Base-by-base conservation (phyloP, 2,888 invertebrate species). In the Rhyacophila evoluta region DNA sequence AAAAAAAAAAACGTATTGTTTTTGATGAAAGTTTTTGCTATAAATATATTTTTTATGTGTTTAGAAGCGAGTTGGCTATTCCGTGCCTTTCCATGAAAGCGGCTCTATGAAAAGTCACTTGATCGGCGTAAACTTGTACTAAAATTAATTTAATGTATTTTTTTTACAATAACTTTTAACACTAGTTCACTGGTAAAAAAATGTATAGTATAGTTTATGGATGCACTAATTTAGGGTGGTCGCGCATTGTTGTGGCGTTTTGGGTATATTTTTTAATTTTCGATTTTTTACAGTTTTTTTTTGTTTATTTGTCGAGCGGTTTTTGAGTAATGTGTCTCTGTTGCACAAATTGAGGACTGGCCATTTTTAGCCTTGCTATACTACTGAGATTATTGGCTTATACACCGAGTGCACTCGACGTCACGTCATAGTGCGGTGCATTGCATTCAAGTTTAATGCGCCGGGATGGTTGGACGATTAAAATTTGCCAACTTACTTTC, bases 301-400 rank as follows among this genome's bases (percentile, higher is more conserved):
- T 72, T 33, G 74, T 69, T 72, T 75, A 76, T 74, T 76, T 69
- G 69, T 29, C 79, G 72, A 76, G 15, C 72, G 38, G 37, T 73
- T 73, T 78, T 81, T 76, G 77, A 76, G 28, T 75, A 78, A 79
- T 76, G 78, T 75, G 71, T 81, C 77, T 72, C 74, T 74, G 72
- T 39, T 69, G 73, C 75, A 78, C 81, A 67, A 74, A 75, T 68
- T 69, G 79, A 72, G 81, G 75, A 79, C 79, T 81, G 81, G 77
- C 81, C 81, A 81, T 81, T 78, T 81, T 81, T 81, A 79, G 79
- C 69, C 81, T 78, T 74, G 69, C 77, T 78, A 70, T 79, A 81
- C 79, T 77, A 81, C 81, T 78, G 81, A 79, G 79, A 81, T 81
- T 81, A 77, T 81, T 81, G 74, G 81, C 79, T 79, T 76, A 73